Evolutionary conservation across 2,797 vertebrate species (phyloP).

Genomic region (Ateles fusciceps): DNA sequence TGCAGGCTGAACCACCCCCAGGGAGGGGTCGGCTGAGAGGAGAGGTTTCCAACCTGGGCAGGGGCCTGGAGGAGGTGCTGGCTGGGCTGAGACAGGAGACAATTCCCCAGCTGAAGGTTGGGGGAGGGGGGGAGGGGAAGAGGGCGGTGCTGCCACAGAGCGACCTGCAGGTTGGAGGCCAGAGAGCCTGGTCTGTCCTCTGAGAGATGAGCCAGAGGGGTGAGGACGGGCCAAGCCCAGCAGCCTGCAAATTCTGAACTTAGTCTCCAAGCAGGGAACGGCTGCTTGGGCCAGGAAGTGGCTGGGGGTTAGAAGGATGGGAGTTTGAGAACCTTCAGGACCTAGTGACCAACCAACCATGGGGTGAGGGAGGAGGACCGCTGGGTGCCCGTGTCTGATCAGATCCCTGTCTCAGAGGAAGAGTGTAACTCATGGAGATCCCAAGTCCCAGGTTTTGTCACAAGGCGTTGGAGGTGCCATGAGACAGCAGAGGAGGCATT

Average conservation of each 20-base stretch:
- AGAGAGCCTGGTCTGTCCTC: not conserved
- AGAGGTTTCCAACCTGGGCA: fast-evolving
- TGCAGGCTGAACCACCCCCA: fast-evolving
- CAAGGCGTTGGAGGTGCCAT: fast-evolving
- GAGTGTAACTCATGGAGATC: not conserved
- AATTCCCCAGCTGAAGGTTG: not conserved
- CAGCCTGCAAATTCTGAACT: fast-evolving
- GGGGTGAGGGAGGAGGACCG: not conserved
- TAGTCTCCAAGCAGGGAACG: fast-evolving
- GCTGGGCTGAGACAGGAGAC: not conserved
- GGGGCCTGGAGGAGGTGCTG: not conserved
- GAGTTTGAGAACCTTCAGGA: not conserved
- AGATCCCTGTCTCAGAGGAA: not conserved
- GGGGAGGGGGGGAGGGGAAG: not conserved
- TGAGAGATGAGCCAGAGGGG: not conserved
- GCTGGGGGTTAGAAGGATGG: not conserved
- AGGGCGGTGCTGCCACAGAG: not conserved
- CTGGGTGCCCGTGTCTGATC: not conserved
- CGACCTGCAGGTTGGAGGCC: not conserved
- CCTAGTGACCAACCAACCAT: not conserved
- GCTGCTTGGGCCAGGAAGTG: not conserved
- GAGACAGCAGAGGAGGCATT: not conserved
- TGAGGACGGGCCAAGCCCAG: fast-evolving
- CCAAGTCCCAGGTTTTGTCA: not conserved
- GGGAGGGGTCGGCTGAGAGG: not conserved